phyloP scores from a whole-genome alignment of 2,888 invertebrate genomes.

The Entomobrya proxima region DNA sequence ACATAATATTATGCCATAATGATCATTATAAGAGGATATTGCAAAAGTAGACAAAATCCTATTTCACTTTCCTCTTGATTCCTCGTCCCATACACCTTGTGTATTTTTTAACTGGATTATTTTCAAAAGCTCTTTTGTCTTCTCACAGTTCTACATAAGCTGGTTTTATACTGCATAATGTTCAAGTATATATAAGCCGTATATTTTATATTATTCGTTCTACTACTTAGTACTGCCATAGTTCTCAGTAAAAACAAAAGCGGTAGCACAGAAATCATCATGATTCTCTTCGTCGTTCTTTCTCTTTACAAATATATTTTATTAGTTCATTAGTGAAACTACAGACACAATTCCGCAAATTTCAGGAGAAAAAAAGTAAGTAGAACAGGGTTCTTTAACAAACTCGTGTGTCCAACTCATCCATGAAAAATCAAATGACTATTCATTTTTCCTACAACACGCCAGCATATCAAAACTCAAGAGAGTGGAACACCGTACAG shows the following conservation, averaged over 20 bases:
- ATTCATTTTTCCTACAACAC: background rate
- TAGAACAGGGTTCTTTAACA: background rate
- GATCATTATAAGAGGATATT: constrained; percentile 23
- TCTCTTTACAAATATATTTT: background rate
- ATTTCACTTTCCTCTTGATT: background rate
- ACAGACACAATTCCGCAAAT: background rate
- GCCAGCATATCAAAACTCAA: no score
- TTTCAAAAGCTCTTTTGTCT: background rate
- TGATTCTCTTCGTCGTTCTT: no score
- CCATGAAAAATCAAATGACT: constrained; percentile 17
- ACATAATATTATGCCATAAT: background rate
- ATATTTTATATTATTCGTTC: no score
- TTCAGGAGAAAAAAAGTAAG: no score
- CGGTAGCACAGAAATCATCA: no score
- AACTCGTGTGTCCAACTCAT: background rate
- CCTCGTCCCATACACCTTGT: background rate
- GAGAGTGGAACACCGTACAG: no score
- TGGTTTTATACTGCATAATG: background rate
- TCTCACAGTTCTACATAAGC: background rate
- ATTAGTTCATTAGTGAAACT: constrained; percentile 24
- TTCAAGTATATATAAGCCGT: background rate
- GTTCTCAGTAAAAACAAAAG: no score
- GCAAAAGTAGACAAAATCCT: background rate
- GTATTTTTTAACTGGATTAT: constrained; percentile 28
- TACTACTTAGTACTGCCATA: no score